phyloP scores from a whole-genome alignment of 2,888 invertebrate species.

The Proisotoma minuta region DNA sequence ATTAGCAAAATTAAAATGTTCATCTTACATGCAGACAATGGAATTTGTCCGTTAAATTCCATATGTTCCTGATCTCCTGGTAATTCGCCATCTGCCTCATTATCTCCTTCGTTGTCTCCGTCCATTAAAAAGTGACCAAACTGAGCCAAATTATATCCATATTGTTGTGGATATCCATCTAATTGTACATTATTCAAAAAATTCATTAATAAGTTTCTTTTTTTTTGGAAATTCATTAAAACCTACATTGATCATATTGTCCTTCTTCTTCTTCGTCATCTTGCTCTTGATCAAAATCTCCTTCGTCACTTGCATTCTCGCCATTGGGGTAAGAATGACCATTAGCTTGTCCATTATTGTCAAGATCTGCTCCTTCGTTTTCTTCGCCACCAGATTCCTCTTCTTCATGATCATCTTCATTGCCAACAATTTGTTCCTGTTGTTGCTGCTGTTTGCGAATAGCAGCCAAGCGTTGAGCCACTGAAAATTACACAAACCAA shows the following conservation, averaged over 20 bases:
- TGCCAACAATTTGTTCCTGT: too few species aligned
- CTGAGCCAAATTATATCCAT: neutral
- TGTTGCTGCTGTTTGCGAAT: too few species aligned
- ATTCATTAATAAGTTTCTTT: neutral
- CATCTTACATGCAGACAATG: neutral
- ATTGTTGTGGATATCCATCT: neutral
- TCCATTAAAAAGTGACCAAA: slow-evolving; percentile 35
- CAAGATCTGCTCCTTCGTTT: slow-evolving; percentile 19
- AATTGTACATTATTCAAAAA: neutral
- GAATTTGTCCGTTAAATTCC: neutral
- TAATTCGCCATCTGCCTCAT: too few species aligned
- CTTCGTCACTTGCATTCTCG: neutral
- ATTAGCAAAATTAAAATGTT: neutral
- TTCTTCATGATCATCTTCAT: slow-evolving; percentile 18
- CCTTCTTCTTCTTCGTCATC: neutral
- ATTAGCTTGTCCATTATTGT: slow-evolving; percentile 15
- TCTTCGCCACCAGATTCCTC: slow-evolving; percentile 21
- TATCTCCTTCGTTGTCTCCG: slow-evolving; percentile 7
- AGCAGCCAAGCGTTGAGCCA: too few species aligned
- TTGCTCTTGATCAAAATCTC: neutral
- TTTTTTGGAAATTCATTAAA: neutral
- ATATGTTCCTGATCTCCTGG: neutral
- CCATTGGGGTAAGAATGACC: neutral
- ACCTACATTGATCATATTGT: slow-evolving; percentile 1
- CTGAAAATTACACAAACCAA: too few species aligned